Evolutionary conservation across 2,113 vertebrate species (phyloP), one percentile per base, ranked within the genome.

Genomic region (Tupaia tana): DNA sequence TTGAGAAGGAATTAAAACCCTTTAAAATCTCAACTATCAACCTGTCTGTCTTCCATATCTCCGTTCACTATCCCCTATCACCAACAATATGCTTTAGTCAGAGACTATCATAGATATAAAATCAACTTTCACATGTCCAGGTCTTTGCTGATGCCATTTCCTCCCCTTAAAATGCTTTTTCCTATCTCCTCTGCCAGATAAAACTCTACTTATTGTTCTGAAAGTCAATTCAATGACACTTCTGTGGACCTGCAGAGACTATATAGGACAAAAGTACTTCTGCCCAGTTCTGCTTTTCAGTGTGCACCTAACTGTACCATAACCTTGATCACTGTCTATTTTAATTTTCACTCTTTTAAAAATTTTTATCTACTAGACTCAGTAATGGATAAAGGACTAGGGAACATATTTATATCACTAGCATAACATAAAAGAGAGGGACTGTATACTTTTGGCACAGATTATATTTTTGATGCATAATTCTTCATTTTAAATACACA

Each of bases 1-100:
- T 71, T 90, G 56, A 58, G 29, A 95, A 93, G 58, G 13, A 88
- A 85, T 86, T 74, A 87, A 85, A 93, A 63, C 10, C 19, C 12
- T 91, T 82, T 69, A 83, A 67, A 31, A 89, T 94, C 22, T 87
- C 5, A 58, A 58, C 7, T 20, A n/a, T 43, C 58, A 24, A 58
- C 43, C 14, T 2, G 81, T 93, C 25, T 90, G 24, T 86, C 25
- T 74, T 91, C 11, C n/a, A 52, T 18, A 9, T 75, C 52, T 85
- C n/a, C 14, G 22, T 90, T 75, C 52, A 67, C 9, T 80, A 20
- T 74, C 18, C 6, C 12, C 27, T 52, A 67, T 70, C 54, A 85
- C 67, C 43, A 80, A 77, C 16, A 56, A 63, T n/a, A 61, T 27
- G 22, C 31, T 66, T 56, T 8, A 81, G 7, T 22, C 31, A 80